Conservation (phyloP, 2,113 vertebrate genomes). For the Hydrolagus affinis region DNA sequence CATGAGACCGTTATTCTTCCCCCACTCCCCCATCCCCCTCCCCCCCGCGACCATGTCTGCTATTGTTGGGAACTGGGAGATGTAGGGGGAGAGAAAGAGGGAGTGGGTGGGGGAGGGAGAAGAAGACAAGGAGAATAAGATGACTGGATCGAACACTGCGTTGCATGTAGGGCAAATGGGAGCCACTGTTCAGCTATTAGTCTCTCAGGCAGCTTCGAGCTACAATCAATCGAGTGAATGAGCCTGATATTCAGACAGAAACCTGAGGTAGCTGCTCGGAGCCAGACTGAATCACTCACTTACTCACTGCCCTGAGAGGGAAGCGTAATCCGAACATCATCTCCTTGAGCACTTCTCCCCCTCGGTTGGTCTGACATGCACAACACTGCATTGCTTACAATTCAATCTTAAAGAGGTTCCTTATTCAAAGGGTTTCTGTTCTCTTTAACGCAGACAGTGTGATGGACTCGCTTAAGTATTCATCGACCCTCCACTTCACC, state of each 20-base stretch:
- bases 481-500: too few relatives aligned
- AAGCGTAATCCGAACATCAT: neutral
- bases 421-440: conserved; percentile 8
- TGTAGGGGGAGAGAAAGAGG: neutral
- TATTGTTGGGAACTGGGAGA: neutral
- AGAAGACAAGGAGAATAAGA: neutral
- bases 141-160: neutral
- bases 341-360: neutral
- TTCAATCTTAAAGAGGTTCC: neutral
- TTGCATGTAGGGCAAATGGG: neutral
- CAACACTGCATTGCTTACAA: too few relatives aligned
- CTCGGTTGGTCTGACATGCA: conserved; percentile 1
- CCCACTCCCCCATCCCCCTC: too few relatives aligned
- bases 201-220: neutral
- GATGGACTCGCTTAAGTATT: conserved; percentile 2
- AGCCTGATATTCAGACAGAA: neutral
- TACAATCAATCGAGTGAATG: neutral
- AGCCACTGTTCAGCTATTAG: neutral
- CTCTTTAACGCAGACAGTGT: neutral
- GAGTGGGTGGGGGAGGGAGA: neutral
- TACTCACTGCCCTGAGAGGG: neutral
- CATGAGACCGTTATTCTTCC: too few relatives aligned
- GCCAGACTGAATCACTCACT: conserved; percentile 19
- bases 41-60: too few relatives aligned
- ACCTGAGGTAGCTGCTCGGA: neutral